phyloP scores from a whole-genome alignment of 2,797 vertebrate genomes.

The Hypotaenidia philippensis region DNA sequence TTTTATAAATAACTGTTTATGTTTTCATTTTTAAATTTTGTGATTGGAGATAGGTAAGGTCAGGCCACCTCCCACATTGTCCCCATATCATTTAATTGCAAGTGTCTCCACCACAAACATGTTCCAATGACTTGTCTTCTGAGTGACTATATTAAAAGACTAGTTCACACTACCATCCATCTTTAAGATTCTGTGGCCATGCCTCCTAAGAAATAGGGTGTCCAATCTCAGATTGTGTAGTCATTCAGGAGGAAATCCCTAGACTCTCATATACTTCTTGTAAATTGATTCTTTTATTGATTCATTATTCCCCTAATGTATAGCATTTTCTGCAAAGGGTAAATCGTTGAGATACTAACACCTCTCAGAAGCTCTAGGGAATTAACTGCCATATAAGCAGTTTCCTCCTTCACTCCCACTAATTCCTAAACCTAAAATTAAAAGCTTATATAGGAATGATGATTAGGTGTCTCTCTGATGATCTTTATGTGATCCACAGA shows the following conservation, averaged over 20 bases:
- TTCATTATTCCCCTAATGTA: background rate
- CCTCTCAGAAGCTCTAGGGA: background rate
- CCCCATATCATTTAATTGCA: background rate
- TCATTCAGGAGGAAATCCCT: background rate
- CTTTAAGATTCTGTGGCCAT: background rate
- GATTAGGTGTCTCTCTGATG: background rate
- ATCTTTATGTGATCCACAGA: background rate
- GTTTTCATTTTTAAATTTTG: background rate
- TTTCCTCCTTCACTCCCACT: background rate
- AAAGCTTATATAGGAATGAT: background rate
- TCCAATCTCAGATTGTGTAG: background rate
- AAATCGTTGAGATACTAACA: background rate
- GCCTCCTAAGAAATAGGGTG: background rate
- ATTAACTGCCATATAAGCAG: background rate
- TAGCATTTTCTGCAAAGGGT: background rate
- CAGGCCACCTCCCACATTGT: background rate
- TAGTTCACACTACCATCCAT: background rate
- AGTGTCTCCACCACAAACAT: background rate
- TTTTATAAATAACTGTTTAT: background rate
- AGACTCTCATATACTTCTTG: background rate
- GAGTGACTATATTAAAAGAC: background rate
- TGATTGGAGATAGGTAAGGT: background rate
- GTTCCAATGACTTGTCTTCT: background rate
- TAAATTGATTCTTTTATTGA: slow-evolving; percentile 36
- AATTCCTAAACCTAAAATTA: background rate